Evolutionary conservation across 2,797 vertebrate genomes (phyloP), one percentile per base, ranked within the genome.

Genomic region (Antrozous pallidus): DNA sequence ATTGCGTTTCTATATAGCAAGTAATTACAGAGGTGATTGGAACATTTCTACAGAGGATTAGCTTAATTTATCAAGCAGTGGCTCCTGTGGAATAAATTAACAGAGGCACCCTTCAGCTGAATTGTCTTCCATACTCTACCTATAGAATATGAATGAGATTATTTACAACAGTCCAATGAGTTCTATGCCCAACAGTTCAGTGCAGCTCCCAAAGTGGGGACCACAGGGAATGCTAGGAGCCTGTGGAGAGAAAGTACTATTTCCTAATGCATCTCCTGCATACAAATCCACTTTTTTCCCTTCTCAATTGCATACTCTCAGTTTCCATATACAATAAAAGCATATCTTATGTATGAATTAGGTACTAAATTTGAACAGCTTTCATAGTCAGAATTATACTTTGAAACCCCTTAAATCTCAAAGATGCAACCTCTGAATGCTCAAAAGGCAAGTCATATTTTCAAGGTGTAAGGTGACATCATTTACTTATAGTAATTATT

Each of bases 21-120:
- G 77, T 96, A 97, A 97, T 98, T 97, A 97, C 63, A 92, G 96
- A 88, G 88, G 40, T 90, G 9, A 91, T 71, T 95, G 61, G 75
- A 96, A 95, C 0, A 93, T 86, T 95, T 97, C 82, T 97, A 33
- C 49, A 45, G 92, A 96, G 33, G 61, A 88, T 97, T 96, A 91
- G 65, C 20, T 91, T 95, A n/a, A 78, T 97, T 97, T 93, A 70
- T 96, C 95, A 96, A 97, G 95, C 31, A 93, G 18, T 17, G 67
- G 31, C 6, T 96, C 28, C 77, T 22, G 8, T 91, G 2, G 58
- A 96, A 97, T 93, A 97, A 97, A 97, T 86, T 26, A 97, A 9
- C 8, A 91, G 94, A 91, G 17, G 49, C 16, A 58, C 10, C 3
- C 42, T 90, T 91, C 20, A 91, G 47, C 47, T 94, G 82, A 93